Percentiles rank a stretch among this genome's conserved stretches.
These are phyloP conservation scores for Nyctibius grandis DNA, from an alignment of 2,797 vertebrate genomes.

Conservation along the genomic window DNA sequence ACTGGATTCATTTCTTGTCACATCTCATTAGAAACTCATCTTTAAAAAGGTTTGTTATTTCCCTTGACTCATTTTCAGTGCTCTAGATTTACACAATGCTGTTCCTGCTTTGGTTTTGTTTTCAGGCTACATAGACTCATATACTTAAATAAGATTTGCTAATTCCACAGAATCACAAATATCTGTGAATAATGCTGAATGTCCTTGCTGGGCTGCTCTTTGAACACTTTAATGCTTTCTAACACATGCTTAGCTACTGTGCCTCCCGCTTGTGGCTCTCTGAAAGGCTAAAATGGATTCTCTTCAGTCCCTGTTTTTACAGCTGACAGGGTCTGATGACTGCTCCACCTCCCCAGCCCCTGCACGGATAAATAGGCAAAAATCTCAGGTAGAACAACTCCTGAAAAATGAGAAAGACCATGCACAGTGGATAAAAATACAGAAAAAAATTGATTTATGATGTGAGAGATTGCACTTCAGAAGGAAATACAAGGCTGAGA, in stretches of 20 bases:
- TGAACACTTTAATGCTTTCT: fast-evolving
- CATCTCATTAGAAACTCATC: slow-evolving; percentile 5
- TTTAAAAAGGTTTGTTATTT: background rate
- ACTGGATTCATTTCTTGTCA: background rate
- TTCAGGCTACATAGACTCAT: background rate
- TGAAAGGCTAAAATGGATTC: background rate
- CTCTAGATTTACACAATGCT: background rate
- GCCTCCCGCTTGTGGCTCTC: background rate
- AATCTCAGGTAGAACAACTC: background rate
- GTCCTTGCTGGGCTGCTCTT: background rate
- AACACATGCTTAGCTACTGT: background rate
- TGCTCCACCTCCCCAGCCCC: fast-evolving
- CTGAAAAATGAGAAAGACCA: background rate
- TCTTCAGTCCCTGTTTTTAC: background rate
- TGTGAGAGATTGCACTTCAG: background rate
- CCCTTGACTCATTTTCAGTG: background rate
- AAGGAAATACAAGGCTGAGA: background rate
- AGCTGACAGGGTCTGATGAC: background rate
- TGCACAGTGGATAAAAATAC: background rate
- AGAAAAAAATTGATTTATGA: background rate
- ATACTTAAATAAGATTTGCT: background rate
- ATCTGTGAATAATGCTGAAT: background rate
- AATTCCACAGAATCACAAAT: background rate
- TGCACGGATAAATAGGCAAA: background rate
- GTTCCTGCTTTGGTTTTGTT: background rate